Base-by-base conservation (phyloP, 2,113 vertebrate species). In the Lophura nycthemera region DNA sequence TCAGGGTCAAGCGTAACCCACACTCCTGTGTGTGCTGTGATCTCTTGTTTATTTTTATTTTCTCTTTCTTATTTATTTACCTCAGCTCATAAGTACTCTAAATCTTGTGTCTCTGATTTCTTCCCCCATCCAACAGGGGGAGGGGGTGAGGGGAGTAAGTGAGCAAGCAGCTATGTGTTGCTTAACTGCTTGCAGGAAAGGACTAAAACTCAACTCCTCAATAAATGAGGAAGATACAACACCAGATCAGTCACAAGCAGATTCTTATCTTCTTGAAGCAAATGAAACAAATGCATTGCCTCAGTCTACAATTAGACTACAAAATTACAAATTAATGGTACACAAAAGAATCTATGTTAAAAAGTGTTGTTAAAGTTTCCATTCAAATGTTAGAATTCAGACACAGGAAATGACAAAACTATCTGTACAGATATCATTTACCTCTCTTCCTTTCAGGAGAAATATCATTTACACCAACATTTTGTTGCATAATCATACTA, bases 401-500 rank as follows among this genome's bases (percentile, higher is more conserved):
- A 64, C 11, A 57, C 42, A 27, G 17, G 36, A 83, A 83, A 66
- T 21, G 16, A 88, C 61, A 92, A 61, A 81, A 71, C 34, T 54
- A 36, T 52, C 67, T 56, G 16, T 34, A 32, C 21, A 83, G 17
- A 38, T 8, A n/a, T 29, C 22, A 36, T 65, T 80, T 29, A 52
- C 38, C 12, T 65, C 11, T 69, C 36, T 50, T 20, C 1, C 4
- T 65, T 43, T 32, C 76, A 70, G 34, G 54, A 73, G n/a, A 71
- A 24, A 10, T 2, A 50, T 45, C 12, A 36, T 45, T 5, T 54
- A 48, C 2, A 0, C 1, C 7, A 88, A 27, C 4, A 17, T 50
- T 91, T 79, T 67, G 6, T 65, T 38, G 9, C 22, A 38, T 52
- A 64, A 29, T 32, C 10, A 0, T 40, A 40, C 25, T 64, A 12